Conservation (phyloP, 2,113 vertebrate genomes). For the Albula goreensis region DNA sequence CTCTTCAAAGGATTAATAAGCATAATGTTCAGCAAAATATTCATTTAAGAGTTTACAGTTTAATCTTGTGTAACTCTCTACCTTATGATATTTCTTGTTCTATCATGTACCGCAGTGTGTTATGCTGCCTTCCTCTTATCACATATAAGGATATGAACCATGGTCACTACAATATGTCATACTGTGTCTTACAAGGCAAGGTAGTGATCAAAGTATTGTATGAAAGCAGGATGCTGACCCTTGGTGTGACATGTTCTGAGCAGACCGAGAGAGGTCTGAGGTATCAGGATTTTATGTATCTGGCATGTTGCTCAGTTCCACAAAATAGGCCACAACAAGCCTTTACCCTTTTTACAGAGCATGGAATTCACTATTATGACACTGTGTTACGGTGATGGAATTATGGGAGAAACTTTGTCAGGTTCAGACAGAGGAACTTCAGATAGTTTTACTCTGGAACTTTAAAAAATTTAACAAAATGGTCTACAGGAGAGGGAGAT, state of each 20-base stretch:
- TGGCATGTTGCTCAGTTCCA: not conserved
- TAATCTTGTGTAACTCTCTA: not conserved
- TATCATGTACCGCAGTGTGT: not conserved
- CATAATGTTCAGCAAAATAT: not conserved
- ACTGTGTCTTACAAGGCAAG: not conserved
- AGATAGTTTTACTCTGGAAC: not conserved
- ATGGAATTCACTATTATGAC: not conserved
- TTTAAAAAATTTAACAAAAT: conserved; percentile 8
- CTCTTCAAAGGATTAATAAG: not conserved
- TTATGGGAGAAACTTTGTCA: not conserved
- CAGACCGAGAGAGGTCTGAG: not conserved
- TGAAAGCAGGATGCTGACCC: not conserved
- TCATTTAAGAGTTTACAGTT: not conserved
- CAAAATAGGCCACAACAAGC: not conserved
- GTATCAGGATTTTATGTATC: not conserved
- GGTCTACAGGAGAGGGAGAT: conserved; percentile 6
- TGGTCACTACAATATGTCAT: not conserved
- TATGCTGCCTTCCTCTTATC: not conserved
- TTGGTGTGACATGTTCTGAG: not conserved
- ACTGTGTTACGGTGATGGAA: not conserved
- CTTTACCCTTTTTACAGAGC: not conserved
- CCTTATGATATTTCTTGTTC: not conserved
- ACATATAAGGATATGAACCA: not conserved
- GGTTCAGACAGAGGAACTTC: not conserved
- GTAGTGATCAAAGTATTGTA: not conserved